A percentile compares a stretch with the other conserved stretches of the same genome.
Conservation (phyloP, 2,797 vertebrate genomes). For the Pseudochromis fuscus region DNA sequence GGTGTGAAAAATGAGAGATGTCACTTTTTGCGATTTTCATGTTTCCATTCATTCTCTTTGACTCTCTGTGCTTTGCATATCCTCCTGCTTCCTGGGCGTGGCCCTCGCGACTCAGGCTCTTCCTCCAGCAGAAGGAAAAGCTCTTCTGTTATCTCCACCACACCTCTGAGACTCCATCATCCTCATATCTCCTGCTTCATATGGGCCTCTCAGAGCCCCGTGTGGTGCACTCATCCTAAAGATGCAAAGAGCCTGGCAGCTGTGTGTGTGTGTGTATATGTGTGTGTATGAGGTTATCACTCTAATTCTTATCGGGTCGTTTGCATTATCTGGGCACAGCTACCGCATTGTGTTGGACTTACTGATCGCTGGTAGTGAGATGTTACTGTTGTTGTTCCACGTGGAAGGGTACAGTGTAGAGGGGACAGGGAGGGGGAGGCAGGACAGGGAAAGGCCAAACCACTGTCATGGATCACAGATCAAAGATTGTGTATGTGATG, state of each 20-base stretch:
- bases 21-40: conserved; percentile 30
- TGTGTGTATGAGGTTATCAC: conserved; percentile 59
- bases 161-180: conserved; percentile 69
- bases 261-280: conserved; percentile 15
- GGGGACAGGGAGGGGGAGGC: conserved; percentile 19
- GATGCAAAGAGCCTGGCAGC: conserved; percentile 23
- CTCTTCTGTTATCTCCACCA: conserved; percentile 57
- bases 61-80: conserved; percentile 42
- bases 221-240: conserved; percentile 23
- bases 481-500: conserved; percentile 67
- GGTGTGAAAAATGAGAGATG: conserved; percentile 67
- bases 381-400: conserved; percentile 70
- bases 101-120: conserved; percentile 26
- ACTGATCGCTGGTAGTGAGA: conserved; percentile 68
- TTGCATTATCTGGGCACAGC: conserved; percentile 72
- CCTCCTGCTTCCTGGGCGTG: conserved; percentile 61
- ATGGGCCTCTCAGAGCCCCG: conserved; percentile 18
- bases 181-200: conserved; percentile 69
- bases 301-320: conserved; percentile 70
- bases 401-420: conserved; percentile 45
- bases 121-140: conserved; percentile 66
- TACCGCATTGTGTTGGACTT: conserved; percentile 67
- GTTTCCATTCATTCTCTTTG: conserved; percentile 50
- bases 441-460: conserved; percentile 58
- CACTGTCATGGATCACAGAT: conserved; percentile 78